Conservation (phyloP, 2,113 vertebrate genomes). For the Eptesicus fuscus region DNA sequence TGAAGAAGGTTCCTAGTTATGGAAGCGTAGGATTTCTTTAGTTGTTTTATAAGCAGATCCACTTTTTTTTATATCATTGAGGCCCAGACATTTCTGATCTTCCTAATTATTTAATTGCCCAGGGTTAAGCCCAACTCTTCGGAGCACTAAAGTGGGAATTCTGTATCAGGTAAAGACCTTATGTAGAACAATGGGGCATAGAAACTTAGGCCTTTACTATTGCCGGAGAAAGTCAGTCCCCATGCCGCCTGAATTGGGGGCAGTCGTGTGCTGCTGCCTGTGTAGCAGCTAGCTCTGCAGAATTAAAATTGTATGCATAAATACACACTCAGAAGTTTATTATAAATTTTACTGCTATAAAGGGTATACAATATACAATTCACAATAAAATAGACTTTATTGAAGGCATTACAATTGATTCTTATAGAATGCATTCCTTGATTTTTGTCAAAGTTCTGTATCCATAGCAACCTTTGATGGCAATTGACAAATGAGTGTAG, state of each 20-base stretch:
- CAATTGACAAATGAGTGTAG: neutral
- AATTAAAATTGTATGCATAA: neutral
- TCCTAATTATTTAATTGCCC: constrained; percentile 24
- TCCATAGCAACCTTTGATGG: constrained; percentile 18
- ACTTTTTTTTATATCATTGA: neutral
- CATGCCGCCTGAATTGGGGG: neutral
- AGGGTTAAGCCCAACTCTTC: constrained; percentile 39
- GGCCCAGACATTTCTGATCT: constrained; percentile 33
- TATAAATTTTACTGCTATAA: neutral
- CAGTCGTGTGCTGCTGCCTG: neutral
- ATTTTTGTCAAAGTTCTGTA: constrained; percentile 20
- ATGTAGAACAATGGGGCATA: neutral
- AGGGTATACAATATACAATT: neutral
- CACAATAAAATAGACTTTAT: constrained; percentile 19
- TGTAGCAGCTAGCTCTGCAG: neutral
- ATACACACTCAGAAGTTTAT: neutral
- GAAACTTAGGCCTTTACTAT: neutral
- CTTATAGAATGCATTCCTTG: neutral
- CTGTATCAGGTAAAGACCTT: neutral
- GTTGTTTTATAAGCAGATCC: constrained; percentile 20
- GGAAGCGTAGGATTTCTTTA: neutral
- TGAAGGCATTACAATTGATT: constrained; percentile 31
- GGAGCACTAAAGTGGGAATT: neutral
- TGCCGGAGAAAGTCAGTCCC: neutral
- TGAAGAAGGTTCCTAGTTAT: constrained; percentile 31